A percentile compares a stretch with the other conserved stretches of the same genome.
Conservation (phyloP, 2,888 invertebrate genomes). For the Thera britannica region DNA sequence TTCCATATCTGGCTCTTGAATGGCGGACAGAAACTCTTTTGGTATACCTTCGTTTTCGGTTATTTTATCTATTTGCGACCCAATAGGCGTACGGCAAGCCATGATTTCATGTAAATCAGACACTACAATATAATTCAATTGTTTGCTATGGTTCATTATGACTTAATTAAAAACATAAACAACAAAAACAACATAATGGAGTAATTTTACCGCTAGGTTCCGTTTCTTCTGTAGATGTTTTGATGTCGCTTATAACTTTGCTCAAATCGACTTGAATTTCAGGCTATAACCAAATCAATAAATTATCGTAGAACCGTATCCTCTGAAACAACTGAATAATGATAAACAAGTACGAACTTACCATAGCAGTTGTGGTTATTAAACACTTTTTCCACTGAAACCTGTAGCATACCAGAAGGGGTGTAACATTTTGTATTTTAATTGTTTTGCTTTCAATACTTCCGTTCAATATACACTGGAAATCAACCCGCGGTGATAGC, state of each 20-base stretch:
- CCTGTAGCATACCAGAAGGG: slow-evolving; percentile 69
- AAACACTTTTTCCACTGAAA: slow-evolving; percentile 70
- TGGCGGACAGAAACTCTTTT: slow-evolving; percentile 28
- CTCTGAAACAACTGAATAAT: no score
- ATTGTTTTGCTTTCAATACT: slow-evolving; percentile 70
- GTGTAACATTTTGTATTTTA: slow-evolving; percentile 74
- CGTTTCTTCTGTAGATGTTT: slow-evolving; percentile 44
- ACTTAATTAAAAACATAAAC: neutral
- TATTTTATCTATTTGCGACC: slow-evolving; percentile 42
- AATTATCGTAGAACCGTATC: no score
- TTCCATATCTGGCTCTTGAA: slow-evolving; percentile 33
- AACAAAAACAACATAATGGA: slow-evolving; percentile 13
- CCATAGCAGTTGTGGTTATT: slow-evolving; percentile 50
- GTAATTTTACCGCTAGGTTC: slow-evolving; percentile 46
- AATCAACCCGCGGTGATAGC: slow-evolving; percentile 82
- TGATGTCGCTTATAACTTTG: slow-evolving; percentile 36
- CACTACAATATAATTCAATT: slow-evolving; percentile 39
- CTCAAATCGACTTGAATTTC: slow-evolving; percentile 41
- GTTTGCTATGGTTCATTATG: no score
- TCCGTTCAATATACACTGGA: slow-evolving; percentile 84
- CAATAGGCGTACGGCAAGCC: slow-evolving; percentile 38
- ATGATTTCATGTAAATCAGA: slow-evolving; percentile 47
- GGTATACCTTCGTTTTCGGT: slow-evolving; percentile 32
- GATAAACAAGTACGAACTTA: neutral
- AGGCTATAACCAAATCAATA: slow-evolving; percentile 36